A percentile compares a stretch with the other conserved stretches of the same genome.
These are phyloP conservation scores for Ivindomyrus marchei DNA, from an alignment of 2,113 vertebrate species.

Conservation along the genomic window DNA sequence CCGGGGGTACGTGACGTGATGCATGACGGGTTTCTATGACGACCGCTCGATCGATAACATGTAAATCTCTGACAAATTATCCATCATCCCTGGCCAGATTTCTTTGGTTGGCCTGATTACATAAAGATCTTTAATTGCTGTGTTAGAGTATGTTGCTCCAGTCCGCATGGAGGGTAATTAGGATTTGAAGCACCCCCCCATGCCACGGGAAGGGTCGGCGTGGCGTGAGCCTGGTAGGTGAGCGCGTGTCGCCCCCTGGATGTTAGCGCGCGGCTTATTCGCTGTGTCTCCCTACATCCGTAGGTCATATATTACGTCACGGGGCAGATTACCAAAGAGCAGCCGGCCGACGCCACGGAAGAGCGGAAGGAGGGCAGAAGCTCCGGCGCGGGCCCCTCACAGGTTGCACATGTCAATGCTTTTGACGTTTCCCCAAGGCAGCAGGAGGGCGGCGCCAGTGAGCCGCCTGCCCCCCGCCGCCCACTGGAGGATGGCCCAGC, in stretches of 20 bases:
- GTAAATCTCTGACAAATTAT: neutral
- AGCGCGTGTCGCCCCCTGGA: neutral
- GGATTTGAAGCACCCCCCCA: neutral
- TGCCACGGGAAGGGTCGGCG: neutral
- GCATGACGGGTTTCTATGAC: too few species aligned
- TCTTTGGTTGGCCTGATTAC: neutral
- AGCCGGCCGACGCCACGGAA: slow-evolving; percentile 35
- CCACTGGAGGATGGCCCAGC: slow-evolving; percentile 20
- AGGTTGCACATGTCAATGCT: slow-evolving; percentile 70
- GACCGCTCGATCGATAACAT: neutral
- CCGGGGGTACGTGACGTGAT: slow-evolving; percentile 63
- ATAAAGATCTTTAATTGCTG: neutral
- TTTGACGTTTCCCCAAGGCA: slow-evolving; percentile 64
- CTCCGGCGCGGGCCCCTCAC: slow-evolving; percentile 50
- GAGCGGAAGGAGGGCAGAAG: slow-evolving; percentile 52
- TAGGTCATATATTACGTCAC: slow-evolving; percentile 72
- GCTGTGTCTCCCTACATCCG: slow-evolving; percentile 28
- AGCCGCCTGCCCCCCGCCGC: slow-evolving; percentile 30
- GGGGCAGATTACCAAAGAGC: slow-evolving; percentile 65
- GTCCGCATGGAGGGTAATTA: neutral
- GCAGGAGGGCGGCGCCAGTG: slow-evolving; percentile 43
- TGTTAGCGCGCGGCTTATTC: neutral
- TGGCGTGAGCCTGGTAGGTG: neutral
- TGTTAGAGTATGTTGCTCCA: neutral
- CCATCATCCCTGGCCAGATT: neutral